These are phyloP conservation scores for Physeter macrocephalus DNA, from an alignment of 2,113 vertebrate species.

Conservation along the genomic window DNA sequence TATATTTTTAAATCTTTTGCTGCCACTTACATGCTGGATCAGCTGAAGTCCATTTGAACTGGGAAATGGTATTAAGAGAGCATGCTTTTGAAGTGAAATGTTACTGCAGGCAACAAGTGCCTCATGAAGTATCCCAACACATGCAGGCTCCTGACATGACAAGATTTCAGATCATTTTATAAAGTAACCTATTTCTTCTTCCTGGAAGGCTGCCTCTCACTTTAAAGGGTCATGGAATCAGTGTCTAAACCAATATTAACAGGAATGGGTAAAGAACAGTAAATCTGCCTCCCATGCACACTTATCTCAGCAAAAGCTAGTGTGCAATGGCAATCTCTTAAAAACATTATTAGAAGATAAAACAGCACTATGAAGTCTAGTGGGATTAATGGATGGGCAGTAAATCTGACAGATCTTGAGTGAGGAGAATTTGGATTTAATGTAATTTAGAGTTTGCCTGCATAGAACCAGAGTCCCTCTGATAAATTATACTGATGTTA, in stretches of 20 bases:
- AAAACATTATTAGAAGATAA: slow-evolving; percentile 20
- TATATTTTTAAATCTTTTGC: background rate
- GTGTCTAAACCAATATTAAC: background rate
- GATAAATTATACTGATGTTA: background rate
- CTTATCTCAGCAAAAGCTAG: background rate
- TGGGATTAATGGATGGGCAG: slow-evolving; percentile 14
- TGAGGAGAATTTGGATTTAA: background rate
- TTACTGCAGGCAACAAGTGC: background rate
- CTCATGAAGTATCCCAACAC: background rate
- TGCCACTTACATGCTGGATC: background rate
- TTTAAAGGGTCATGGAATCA: background rate
- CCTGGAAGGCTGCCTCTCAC: background rate
- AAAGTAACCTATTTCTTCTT: background rate
- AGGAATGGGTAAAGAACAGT: background rate
- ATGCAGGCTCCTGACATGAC: background rate
- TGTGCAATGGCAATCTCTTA: background rate
- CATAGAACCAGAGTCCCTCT: background rate
- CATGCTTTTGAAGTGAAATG: background rate
- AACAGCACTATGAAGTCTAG: background rate
- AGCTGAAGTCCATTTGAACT: background rate
- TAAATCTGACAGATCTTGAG: slow-evolving; percentile 1
- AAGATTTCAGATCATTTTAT: background rate
- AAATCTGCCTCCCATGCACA: background rate
- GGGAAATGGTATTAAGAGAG: background rate
- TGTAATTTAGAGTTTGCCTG: background rate